A percentile compares a stretch with the other conserved stretches of the same genome.
phyloP scores from a whole-genome alignment of 2,797 vertebrate genomes.

The Sebastes trivittatus region DNA sequence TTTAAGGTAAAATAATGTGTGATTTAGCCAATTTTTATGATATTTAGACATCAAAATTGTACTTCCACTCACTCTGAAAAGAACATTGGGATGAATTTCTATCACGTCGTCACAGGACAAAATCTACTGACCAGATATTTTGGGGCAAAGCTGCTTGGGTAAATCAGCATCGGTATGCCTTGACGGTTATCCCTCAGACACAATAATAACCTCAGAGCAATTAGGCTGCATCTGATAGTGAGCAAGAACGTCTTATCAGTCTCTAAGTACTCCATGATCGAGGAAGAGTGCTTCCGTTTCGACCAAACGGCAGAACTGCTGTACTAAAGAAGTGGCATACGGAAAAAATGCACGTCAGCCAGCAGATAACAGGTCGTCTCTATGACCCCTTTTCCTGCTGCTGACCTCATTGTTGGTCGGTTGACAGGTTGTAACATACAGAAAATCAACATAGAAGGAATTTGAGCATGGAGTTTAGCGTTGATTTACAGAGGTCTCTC shows the following conservation, averaged over 20 bases:
- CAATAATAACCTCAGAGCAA: constrained; percentile 56
- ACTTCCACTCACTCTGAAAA: not conserved
- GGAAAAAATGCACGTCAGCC: constrained; percentile 28
- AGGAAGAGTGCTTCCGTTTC: constrained; percentile 45
- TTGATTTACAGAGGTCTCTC: not conserved
- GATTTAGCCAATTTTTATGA: not conserved
- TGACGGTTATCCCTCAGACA: constrained; percentile 48
- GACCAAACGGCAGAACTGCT: not conserved
- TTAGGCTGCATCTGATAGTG: constrained; percentile 67
- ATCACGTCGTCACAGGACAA: not conserved
- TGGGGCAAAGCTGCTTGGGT: constrained; percentile 5
- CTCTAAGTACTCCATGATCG: constrained; percentile 39
- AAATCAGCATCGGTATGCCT: constrained; percentile 21
- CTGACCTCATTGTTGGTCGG: constrained; percentile 8
- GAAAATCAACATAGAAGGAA: not conserved
- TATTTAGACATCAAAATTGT: not conserved
- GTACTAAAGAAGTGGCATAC: not conserved
- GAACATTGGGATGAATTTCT: not conserved
- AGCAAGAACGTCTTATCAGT: constrained; percentile 54
- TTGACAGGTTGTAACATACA: constrained; percentile 2
- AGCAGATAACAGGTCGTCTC: constrained; percentile 16
- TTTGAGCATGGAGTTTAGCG: not conserved
- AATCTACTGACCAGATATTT: constrained; percentile 8
- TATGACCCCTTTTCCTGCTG: constrained; percentile 15
- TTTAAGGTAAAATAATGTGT: not conserved